phyloP scores from a whole-genome alignment of 2,797 vertebrate genomes.

The Crossoptilon crossoptilon region DNA sequence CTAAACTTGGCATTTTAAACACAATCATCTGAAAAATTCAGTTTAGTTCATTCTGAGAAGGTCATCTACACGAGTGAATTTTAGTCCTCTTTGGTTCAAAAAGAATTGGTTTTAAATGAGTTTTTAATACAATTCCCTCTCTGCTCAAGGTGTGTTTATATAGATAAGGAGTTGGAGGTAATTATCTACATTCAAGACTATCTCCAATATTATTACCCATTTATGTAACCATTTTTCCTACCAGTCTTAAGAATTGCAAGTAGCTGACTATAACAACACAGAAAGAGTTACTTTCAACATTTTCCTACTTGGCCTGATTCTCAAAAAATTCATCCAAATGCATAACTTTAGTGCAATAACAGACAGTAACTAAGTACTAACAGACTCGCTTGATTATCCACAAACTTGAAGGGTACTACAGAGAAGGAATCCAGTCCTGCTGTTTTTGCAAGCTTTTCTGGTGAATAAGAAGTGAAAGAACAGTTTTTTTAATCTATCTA shows the following conservation, averaged over 20 bases:
- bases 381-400: not conserved
- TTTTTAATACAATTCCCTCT: not conserved
- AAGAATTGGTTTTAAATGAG: not conserved
- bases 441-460: not conserved
- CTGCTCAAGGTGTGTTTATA: not conserved
- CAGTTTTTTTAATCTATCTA: no score
- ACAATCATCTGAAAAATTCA: not conserved
- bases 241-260: not conserved
- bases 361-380: no score
- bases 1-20: slow-evolving; percentile 9
- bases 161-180: not conserved
- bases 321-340: not conserved
- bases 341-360: not conserved
- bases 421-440: not conserved
- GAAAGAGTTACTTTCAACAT: not conserved
- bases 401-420: not conserved
- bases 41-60: slow-evolving; percentile 21
- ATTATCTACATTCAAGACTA: not conserved
- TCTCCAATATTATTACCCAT: not conserved
- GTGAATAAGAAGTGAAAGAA: not conserved
- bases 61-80: not conserved
- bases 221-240: not conserved
- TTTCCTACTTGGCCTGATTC: not conserved
- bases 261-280: not conserved
- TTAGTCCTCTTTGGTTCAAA: not conserved